phyloP scores from a whole-genome alignment of 2,888 invertebrate species.

The Napeogenes sylphis region DNA sequence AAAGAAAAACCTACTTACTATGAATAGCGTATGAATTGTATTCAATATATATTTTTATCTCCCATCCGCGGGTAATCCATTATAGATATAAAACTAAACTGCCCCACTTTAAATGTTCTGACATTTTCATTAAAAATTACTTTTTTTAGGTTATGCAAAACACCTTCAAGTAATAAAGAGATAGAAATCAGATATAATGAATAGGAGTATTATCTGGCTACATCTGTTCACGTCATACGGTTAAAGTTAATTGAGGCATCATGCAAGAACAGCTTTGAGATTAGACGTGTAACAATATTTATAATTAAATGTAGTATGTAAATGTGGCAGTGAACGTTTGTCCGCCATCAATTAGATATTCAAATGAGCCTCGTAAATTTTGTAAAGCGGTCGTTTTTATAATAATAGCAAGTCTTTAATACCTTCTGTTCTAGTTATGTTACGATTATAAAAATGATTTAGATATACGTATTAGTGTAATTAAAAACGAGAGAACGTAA shows the following conservation, averaged over 20 bases:
- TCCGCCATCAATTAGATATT: slow-evolving; percentile 25
- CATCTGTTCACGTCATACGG: slow-evolving; percentile 25
- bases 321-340: slow-evolving; percentile 21
- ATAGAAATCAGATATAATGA: slow-evolving; percentile 21
- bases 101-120: neutral
- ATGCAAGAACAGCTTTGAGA: slow-evolving; percentile 21
- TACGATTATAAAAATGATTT: neutral
- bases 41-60: slow-evolving; percentile 1
- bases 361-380: slow-evolving; percentile 20
- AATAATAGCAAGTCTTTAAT: neutral
- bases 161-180: slow-evolving; percentile 12
- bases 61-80: neutral
- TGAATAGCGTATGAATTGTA: slow-evolving; percentile 23
- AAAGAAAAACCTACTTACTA: slow-evolving; percentile 22
- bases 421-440: neutral
- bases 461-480: neutral
- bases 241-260: slow-evolving; percentile 27
- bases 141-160: slow-evolving; percentile 14
- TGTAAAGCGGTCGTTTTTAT: slow-evolving; percentile 8
- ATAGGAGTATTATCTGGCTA: slow-evolving; percentile 25
- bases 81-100: neutral
- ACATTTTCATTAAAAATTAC: neutral
- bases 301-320: slow-evolving; percentile 26
- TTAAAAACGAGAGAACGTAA: neutral
- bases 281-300: slow-evolving; percentile 29